Evolutionary conservation across 2,797 vertebrate genomes (phyloP).

Genomic region (Merluccius polli): DNA sequence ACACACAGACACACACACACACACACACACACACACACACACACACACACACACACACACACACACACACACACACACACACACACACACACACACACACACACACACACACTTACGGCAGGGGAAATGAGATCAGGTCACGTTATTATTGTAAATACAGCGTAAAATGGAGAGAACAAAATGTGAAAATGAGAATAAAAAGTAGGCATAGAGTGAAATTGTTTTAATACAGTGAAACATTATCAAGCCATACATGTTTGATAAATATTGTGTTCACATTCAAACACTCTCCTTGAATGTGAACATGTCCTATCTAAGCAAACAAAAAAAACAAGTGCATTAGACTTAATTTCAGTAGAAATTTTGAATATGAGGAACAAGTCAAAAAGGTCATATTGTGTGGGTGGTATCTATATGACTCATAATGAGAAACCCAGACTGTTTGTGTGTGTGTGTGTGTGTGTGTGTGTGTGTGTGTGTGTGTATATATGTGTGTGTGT

Average conservation of each 20-base stretch:
- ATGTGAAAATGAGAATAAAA: background rate
- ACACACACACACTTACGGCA: background rate
- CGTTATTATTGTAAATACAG: background rate
- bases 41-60: background rate
- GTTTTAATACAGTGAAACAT: background rate
- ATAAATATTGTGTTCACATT: background rate
- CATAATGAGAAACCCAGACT: conserved; percentile 59
- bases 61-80: background rate
- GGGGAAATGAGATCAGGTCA: background rate
- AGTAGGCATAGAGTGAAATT: background rate
- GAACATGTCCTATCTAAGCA: conserved; percentile 1
- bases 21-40: background rate
- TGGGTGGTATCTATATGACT: conserved; percentile 85
- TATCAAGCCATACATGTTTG: background rate
- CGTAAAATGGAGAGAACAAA: background rate
- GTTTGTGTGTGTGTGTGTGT: conserved; percentile 14
- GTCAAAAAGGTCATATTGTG: conserved; percentile 83
- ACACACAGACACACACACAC: background rate
- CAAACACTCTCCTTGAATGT: conserved; percentile 7
- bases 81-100: background rate
- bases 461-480: conserved; percentile 32
- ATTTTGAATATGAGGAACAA: conserved; percentile 74
- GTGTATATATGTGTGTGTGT: conserved; percentile 19
- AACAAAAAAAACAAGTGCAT: background rate
- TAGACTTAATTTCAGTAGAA: conserved; percentile 31